Percentiles rank a stretch among this genome's conserved stretches.
Conservation (phyloP, 1,140 invertebrate species). For the Diabrotica undecimpunctata region DNA sequence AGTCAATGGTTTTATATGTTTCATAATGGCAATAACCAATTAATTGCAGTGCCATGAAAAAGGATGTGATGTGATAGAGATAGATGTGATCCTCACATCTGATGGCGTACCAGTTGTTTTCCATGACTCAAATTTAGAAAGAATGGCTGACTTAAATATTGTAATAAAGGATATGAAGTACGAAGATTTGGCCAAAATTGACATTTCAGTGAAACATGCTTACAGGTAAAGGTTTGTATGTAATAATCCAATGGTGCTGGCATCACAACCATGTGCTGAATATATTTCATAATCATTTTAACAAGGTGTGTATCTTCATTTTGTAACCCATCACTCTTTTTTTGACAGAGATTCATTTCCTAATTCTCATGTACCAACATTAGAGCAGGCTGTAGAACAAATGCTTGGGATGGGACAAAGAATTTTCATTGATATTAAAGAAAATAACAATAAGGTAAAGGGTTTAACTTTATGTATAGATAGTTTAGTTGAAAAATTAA, state of each 20-base stretch:
- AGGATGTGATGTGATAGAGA: conserved; percentile 69
- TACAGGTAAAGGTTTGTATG: conserved; percentile 32
- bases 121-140: conserved; percentile 68
- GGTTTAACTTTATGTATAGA: neutral
- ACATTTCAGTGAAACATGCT: conserved; percentile 64
- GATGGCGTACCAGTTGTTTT: conserved; percentile 71
- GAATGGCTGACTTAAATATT: conserved; percentile 60
- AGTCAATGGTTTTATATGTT: conserved; percentile 11
- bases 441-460: conserved; percentile 50
- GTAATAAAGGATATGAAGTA: conserved; percentile 59
- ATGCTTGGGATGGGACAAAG: conserved; percentile 54
- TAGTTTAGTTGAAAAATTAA: no score
- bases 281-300: no score
- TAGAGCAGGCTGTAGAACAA: conserved; percentile 56
- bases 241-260: no score
- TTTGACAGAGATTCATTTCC: conserved; percentile 51
- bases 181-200: conserved; percentile 58
- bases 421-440: conserved; percentile 66
- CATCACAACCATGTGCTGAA: no score
- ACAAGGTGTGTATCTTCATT: no score
- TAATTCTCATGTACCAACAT: conserved; percentile 50
- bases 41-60: conserved; percentile 58
- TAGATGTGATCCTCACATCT: conserved; percentile 69
- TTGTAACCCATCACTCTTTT: conserved; percentile 15
- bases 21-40: conserved; percentile 5